These are phyloP conservation scores for Sebastes fasciatus DNA, from an alignment of 2,113 vertebrate species.

Conservation along the genomic window DNA sequence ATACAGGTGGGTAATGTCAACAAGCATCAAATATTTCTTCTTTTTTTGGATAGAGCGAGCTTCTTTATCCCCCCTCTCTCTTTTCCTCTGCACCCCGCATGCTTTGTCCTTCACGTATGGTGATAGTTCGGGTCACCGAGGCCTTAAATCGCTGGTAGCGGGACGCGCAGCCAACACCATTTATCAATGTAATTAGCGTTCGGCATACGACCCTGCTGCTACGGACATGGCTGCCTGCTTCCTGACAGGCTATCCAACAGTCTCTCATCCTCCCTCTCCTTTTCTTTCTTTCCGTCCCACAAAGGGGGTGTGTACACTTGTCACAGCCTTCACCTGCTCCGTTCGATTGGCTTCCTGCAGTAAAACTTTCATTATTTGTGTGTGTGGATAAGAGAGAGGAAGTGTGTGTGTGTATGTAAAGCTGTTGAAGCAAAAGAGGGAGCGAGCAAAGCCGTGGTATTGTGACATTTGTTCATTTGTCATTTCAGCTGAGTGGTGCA, in stretches of 20 bases:
- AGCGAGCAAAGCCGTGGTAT: conserved; percentile 32
- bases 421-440: conserved; percentile 22
- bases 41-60: background rate
- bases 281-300: conserved; percentile 11
- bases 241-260: conserved; percentile 72
- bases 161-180: conserved; percentile 71
- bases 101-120: conserved; percentile 73
- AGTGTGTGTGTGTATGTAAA: conserved; percentile 6
- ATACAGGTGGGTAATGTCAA: conserved; percentile 67
- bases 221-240: conserved; percentile 77
- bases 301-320: conserved; percentile 34
- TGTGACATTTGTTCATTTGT: conserved; percentile 76
- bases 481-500: conserved; percentile 72
- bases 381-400: background rate
- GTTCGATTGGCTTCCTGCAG: conserved; percentile 40
- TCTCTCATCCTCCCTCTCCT: conserved; percentile 31
- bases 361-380: conserved; percentile 29
- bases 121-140: conserved; percentile 71
- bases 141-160: conserved; percentile 76
- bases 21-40: conserved; percentile 57
- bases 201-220: conserved; percentile 73
- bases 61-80: conserved; percentile 8
- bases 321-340: conserved; percentile 47
- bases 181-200: conserved; percentile 86
- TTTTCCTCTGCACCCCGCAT: conserved; percentile 23